A percentile compares a stretch with the other conserved stretches of the same genome.
These are phyloP conservation scores for Pleuronectes platessa DNA, from an alignment of 2,113 vertebrate species.

Conservation along the genomic window DNA sequence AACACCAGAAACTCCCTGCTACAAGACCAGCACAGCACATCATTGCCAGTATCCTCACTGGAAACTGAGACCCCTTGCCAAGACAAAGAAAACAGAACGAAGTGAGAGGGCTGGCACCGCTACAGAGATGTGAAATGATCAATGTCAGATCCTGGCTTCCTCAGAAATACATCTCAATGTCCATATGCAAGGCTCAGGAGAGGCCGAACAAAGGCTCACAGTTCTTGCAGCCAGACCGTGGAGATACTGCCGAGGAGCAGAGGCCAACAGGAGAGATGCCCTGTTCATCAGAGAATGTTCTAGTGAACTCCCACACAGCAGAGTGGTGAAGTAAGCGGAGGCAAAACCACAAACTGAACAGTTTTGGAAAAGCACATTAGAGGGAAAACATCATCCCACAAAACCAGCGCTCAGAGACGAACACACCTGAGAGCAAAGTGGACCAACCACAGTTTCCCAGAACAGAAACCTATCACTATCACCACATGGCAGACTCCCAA, in stretches of 20 bases:
- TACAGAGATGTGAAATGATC: conserved; percentile 39
- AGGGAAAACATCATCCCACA: background rate
- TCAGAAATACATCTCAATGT: conserved; percentile 32
- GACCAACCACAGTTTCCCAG: background rate
- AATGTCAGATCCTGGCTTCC: conserved; percentile 25
- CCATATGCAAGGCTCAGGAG: conserved; percentile 31
- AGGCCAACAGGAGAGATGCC: conserved; percentile 43
- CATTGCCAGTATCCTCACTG: conserved; percentile 8
- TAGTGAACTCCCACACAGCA: conserved; percentile 15
- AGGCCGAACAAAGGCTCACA: conserved; percentile 25
- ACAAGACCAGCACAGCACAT: background rate
- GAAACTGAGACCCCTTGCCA: conserved; percentile 9
- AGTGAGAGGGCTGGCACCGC: conserved; percentile 22
- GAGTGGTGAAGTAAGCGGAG: conserved; percentile 9
- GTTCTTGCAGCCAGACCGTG: conserved; percentile 32
- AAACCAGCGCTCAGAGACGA: background rate
- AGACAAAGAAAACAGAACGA: conserved; percentile 10
- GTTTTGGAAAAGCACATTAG: background rate
- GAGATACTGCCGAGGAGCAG: conserved; percentile 22
- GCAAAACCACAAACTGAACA: conserved; percentile 12
- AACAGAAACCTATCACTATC: background rate
- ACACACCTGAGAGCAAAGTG: background rate
- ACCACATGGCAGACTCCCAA: background rate
- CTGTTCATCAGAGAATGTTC: conserved; percentile 29
- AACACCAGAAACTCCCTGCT: conserved; percentile 8